Percentiles rank a stretch among this genome's conserved stretches.
phyloP scores from a whole-genome alignment of 64 coral and sea anemone species.

The Pocillopora verrucosa region DNA sequence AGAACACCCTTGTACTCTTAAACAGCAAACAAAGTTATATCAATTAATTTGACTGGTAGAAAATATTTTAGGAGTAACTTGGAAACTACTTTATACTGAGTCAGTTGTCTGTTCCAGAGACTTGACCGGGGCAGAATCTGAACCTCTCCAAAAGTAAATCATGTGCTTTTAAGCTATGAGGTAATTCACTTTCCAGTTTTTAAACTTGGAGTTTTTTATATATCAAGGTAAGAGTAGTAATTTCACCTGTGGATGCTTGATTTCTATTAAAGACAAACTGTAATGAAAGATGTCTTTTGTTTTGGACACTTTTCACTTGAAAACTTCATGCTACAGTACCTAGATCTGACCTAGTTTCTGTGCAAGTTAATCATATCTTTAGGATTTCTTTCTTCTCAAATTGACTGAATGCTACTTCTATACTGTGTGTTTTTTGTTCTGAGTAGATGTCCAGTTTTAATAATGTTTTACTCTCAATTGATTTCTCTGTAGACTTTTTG shows the following conservation, averaged over 20 bases:
- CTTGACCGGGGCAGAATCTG: slow-evolving; percentile 61
- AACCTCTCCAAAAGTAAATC: slow-evolving; percentile 74
- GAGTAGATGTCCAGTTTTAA: not conserved
- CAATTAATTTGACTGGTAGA: no score
- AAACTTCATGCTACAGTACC: no score
- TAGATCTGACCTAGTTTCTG: no score
- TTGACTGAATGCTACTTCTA: not conserved
- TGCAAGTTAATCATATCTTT: no score
- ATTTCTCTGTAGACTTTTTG: slow-evolving; percentile 71
- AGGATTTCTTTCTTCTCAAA: no score
- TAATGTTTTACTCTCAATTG: not conserved
- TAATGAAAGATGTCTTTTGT: not conserved
- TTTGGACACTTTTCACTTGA: not conserved
- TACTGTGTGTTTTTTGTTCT: not conserved
- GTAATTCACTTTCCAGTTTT: slow-evolving; percentile 80
- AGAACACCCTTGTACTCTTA: no score
- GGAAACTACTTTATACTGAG: no score
- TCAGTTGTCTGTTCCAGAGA: slow-evolving; percentile 68
- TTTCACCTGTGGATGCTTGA: no score
- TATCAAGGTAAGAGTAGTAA: slow-evolving; percentile 71
- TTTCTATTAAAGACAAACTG: no score
- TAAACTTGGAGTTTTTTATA: slow-evolving; percentile 78
- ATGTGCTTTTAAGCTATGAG: slow-evolving; percentile 77
- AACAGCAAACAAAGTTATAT: no score
- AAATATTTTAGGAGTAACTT: no score